Evolutionary conservation across 1,140 invertebrate species (phyloP).

Genomic region (Euura saliciscinereae): DNA sequence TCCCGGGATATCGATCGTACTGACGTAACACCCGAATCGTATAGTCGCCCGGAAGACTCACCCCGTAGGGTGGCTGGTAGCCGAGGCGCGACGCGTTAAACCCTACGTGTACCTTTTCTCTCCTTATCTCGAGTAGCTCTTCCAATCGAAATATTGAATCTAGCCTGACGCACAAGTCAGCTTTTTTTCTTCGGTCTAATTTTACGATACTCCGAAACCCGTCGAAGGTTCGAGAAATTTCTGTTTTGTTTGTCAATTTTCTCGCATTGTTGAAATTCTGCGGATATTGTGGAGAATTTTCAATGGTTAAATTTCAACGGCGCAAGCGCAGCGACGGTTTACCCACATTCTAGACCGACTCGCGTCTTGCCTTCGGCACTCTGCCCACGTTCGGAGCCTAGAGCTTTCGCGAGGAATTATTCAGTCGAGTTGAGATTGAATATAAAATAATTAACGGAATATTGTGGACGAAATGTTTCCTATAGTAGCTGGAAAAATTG

Average conservation of each 20-base stretch:
- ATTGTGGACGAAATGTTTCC: too few relatives aligned
- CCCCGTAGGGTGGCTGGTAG: not conserved
- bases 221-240: not conserved
- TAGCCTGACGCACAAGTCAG: not conserved
- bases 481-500: too few relatives aligned
- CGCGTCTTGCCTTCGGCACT: not conserved
- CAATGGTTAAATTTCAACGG: not conserved
- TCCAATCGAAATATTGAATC: not conserved
- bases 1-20: constrained; percentile 61
- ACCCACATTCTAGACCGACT: not conserved
- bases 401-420: not conserved
- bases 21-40: constrained; percentile 46
- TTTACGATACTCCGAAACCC: not conserved
- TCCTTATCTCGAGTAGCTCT: not conserved
- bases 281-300: not conserved
- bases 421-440: not conserved
- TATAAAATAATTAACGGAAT: not conserved
- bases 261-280: too few relatives aligned
- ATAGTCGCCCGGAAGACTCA: constrained; percentile 4
- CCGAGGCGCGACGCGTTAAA: not conserved
- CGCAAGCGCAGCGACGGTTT: not conserved
- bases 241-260: too few relatives aligned
- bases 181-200: not conserved
- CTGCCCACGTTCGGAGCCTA: not conserved
- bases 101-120: not conserved